Evolutionary conservation across 1,140 invertebrate species (phyloP), one percentile per base, ranked within the genome.

Genomic region (Macrobrachium rosenbergii): DNA sequence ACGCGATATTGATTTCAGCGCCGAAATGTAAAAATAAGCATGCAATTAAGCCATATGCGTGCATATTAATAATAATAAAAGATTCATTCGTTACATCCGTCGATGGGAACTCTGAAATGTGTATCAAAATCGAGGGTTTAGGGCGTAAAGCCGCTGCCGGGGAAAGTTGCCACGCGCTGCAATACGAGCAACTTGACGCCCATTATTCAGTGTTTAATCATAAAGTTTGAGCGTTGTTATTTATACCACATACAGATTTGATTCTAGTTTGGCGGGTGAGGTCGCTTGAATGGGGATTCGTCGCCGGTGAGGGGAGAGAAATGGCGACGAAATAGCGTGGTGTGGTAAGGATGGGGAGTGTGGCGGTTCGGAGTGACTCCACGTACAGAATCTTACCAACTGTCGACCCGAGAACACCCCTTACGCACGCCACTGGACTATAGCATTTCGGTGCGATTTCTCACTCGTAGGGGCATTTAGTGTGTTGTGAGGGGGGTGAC

Each of bases 301-400:
- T 2, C n/a, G 23, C 23, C n/a, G 8, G 10, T 16, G 19, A 12
- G 58, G 6, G 58, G 52, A 62, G 23, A 63, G 43, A 84, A 84
- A 45, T 59, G 52, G 62, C n/a, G 37, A 0, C 3, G 45, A 60
- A 21, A 64, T 73, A 14, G 75, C 10, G 72, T n/a, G 59, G 58
- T 84, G 19, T 84, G 83, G 82, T 62, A 76, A 28, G 2, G 37
- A 14, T 60, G 14, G 73, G n/a, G 83, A 58, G 73, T 77, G 83
- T 77, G 83, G 58, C 45, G 83, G 83, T 78, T 62, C 69, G 60
- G 11, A 77, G 83, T 84, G 83, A 76, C 83, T 60, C 43, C 73
- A 63, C 83, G 83, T 84, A 72, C 83, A 84, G 83, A 84, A 64
- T 78, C 83, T 84, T 76, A 77, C 83, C 83, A 62, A 84, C 83